phyloP scores from a whole-genome alignment of 2,113 vertebrate genomes.

The Rhinichthys klamathensis region DNA sequence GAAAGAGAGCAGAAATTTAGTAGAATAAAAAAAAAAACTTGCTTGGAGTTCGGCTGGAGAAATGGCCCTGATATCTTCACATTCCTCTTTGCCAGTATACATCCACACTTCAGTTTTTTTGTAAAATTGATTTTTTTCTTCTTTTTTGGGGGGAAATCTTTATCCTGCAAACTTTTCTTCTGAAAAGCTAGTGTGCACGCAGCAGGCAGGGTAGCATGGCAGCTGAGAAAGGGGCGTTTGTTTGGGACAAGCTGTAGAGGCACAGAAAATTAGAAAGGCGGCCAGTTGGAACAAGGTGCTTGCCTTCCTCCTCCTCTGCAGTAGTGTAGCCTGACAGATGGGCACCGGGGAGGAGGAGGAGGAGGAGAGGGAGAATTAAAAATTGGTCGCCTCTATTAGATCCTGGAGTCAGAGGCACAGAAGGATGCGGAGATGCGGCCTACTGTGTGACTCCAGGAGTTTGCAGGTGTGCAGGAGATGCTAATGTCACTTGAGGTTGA shows the following conservation, averaged over 20 bases:
- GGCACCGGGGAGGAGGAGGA: slow-evolving; percentile 70
- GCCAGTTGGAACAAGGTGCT: slow-evolving; percentile 76
- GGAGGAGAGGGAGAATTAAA: slow-evolving; percentile 71
- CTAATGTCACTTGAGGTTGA: slow-evolving; percentile 70
- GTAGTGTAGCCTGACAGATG: slow-evolving; percentile 76
- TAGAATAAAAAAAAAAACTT: slow-evolving; percentile 49
- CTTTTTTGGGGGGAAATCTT: slow-evolving; percentile 4
- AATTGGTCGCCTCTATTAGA: slow-evolving; percentile 67
- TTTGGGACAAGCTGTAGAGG: slow-evolving; percentile 76
- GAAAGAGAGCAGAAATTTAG: slow-evolving; percentile 48
- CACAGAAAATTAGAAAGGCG: slow-evolving; percentile 79
- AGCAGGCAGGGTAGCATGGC: slow-evolving; percentile 59
- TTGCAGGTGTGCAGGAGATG: slow-evolving; percentile 58
- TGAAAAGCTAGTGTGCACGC: slow-evolving; percentile 53
- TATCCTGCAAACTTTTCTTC: slow-evolving; percentile 43
- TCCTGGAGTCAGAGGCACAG: slow-evolving; percentile 61
- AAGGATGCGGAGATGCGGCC: slow-evolving; percentile 68
- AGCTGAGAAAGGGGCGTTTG: slow-evolving; percentile 74
- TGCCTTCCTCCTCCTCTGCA: slow-evolving; percentile 66
- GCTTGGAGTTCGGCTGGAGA: slow-evolving; percentile 33
- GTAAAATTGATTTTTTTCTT: slow-evolving; percentile 42
- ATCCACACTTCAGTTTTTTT: slow-evolving; percentile 1
- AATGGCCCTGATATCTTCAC: slow-evolving; percentile 43
- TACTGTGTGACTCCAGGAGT: slow-evolving; percentile 63
- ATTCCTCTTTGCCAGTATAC: slow-evolving; percentile 26